phyloP scores from a whole-genome alignment of 2,888 invertebrate species.

The Heliconius aoede region DNA sequence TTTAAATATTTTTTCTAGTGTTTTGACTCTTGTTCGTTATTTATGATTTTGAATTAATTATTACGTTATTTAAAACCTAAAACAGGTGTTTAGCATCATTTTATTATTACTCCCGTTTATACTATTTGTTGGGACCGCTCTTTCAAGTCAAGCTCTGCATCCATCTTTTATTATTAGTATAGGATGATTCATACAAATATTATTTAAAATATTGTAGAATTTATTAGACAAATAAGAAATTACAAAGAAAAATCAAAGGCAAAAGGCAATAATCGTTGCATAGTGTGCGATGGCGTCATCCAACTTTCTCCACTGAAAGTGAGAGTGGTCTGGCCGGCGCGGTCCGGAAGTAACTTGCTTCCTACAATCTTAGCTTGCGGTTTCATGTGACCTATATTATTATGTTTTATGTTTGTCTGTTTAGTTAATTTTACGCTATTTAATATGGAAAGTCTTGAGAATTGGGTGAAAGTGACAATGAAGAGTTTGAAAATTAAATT shows the following conservation, averaged over 20 bases:
- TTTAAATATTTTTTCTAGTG: too few relatives aligned
- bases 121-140: neutral
- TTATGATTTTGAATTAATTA: neutral
- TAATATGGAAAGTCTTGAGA: too few relatives aligned
- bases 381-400: conserved; percentile 31
- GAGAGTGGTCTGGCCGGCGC: conserved; percentile 53
- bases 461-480: too few relatives aligned
- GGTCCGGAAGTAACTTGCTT: conserved; percentile 49
- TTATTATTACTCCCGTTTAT: neutral
- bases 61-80: neutral
- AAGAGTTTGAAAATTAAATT: too few relatives aligned
- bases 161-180: too few relatives aligned
- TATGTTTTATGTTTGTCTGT: too few relatives aligned
- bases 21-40: neutral
- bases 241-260: conserved; percentile 3
- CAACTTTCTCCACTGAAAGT: conserved; percentile 63
- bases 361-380: conserved; percentile 49
- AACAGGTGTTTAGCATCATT: neutral
- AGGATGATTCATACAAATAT: too few relatives aligned
- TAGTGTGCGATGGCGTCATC: conserved; percentile 53
- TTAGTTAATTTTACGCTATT: too few relatives aligned
- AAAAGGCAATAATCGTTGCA: conserved; percentile 42
- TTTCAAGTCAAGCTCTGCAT: too few relatives aligned
- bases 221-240: neutral
- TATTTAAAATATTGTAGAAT: too few relatives aligned